Evolutionary conservation across 1,140 invertebrate genomes (phyloP).

Genomic region (Lepidurus packardi): DNA sequence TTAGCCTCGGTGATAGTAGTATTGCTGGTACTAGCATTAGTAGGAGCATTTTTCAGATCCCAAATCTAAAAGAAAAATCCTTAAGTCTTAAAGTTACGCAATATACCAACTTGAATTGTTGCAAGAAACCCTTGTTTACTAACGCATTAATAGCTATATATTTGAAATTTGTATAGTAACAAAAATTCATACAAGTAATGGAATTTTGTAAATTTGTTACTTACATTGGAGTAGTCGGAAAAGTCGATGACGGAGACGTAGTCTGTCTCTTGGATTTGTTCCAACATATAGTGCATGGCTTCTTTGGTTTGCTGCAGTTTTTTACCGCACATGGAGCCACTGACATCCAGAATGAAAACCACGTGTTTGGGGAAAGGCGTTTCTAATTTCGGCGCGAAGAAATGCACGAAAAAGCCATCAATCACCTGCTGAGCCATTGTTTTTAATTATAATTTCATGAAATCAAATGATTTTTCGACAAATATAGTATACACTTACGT

Average conservation of each 20-base stretch:
- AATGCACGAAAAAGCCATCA: constrained; percentile 72
- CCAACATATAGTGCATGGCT: constrained; percentile 61
- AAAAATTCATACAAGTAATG: too few relatives aligned
- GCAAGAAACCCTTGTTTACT: too few relatives aligned
- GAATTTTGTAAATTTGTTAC: constrained; percentile 46
- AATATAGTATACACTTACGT: constrained; percentile 43
- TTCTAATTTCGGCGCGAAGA: constrained; percentile 58
- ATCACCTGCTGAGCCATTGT: constrained; percentile 51
- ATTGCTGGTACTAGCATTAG: neutral
- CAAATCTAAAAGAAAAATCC: neutral
- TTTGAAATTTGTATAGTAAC: too few relatives aligned
- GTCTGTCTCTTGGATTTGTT: constrained; percentile 55
- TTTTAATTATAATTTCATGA: too few relatives aligned
- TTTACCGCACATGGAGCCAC: constrained; percentile 60
- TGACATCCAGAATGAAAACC: constrained; percentile 64
- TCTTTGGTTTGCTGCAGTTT: constrained; percentile 59
- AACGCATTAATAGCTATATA: too few relatives aligned
- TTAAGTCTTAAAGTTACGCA: neutral
- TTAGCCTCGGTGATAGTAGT: neutral
- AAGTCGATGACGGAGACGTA: constrained; percentile 62
- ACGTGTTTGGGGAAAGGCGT: constrained; percentile 60
- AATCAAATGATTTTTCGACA: neutral
- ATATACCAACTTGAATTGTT: too few relatives aligned
- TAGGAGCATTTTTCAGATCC: neutral
- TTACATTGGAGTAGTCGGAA: constrained; percentile 49